These are phyloP conservation scores for Ashinkailepas kermadecensis DNA, from an alignment of 2,888 invertebrate species.

Conservation along the genomic window DNA sequence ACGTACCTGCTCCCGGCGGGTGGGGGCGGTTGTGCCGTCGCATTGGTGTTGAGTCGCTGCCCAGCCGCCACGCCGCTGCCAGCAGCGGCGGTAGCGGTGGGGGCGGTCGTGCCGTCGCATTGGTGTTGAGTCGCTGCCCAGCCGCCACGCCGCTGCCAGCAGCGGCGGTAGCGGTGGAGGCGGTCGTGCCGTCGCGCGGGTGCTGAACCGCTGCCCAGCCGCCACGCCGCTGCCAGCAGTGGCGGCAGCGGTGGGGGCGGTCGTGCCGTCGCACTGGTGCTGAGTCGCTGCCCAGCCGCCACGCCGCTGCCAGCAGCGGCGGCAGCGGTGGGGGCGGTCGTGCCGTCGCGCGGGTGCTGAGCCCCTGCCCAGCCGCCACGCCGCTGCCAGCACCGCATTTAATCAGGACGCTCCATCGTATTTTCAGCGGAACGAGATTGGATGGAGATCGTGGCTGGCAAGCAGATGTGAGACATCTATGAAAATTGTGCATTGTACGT, in stretches of 20 bases:
- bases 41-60: background rate
- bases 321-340: background rate
- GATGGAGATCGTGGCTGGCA: slow-evolving; percentile 5
- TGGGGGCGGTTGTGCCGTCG: background rate
- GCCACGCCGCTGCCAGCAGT: background rate
- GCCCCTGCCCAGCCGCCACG: background rate
- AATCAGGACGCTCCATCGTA: background rate
- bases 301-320: background rate
- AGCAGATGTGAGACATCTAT: slow-evolving; percentile 18
- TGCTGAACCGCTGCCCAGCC: background rate
- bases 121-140: background rate
- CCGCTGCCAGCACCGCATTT: background rate
- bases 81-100: background rate
- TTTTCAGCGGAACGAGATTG: slow-evolving; percentile 15
- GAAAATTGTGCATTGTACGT: slow-evolving; percentile 13
- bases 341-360: background rate
- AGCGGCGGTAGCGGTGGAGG: too few relatives aligned
- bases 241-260: background rate
- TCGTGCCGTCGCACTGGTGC: background rate
- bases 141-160: background rate
- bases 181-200: background rate
- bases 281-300: background rate
- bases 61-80: background rate
- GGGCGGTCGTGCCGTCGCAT: background rate
- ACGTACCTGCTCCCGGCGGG: too few relatives aligned